Base-by-base conservation (phyloP, 2,797 vertebrate genomes). In the Ispidina picta region DNA sequence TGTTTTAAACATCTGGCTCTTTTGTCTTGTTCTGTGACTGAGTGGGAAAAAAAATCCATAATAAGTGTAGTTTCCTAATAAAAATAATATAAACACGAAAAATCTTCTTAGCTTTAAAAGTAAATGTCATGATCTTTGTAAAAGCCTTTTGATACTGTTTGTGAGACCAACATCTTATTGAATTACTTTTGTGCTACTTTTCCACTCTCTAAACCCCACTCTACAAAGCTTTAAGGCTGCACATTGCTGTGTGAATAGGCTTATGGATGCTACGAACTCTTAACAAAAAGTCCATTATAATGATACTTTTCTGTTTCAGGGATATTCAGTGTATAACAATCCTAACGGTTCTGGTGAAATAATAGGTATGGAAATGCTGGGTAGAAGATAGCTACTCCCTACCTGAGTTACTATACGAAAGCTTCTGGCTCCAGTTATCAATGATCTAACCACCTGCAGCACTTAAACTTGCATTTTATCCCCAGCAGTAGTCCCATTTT, bases 141-240 rank as follows among this genome's bases (percentile, higher is more conserved):
- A 91, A 94, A 96, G 88, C 90, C 95, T 95, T 96, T 96, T 95
- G 86, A 91, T 93, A 86, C 89, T 93, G 93, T 96, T 97, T 97
- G 91, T 83, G 86, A 95, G 89, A 92, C 88, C 90, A 93, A 88
- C 88, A 93, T 94, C 86, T 95, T 89, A 95, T 69, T 94, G 90
- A 93, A 93, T 92, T 95, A 95, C 75, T 86, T 88, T 93, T 96
- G 88, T 91, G 91, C 78, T 94, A 58, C 88, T 91, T 93, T 96
- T 89, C 66, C 60, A 51, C 81, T 92, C 69, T 92, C 69, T 85
- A 92, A 95, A 96, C 76, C 90, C 76, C 56, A 62, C 72, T 93
- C 89, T 93, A 94, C 92, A 95, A 84, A 96, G 93, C 95, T 91
- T 83, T 94, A 65, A 75, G 66, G 65, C 83, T 92, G 89, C 72